Percentiles rank a stretch among this genome's conserved stretches.
Evolutionary conservation across 2,888 invertebrate genomes (phyloP).

Genomic region (Plebejus argus): DNA sequence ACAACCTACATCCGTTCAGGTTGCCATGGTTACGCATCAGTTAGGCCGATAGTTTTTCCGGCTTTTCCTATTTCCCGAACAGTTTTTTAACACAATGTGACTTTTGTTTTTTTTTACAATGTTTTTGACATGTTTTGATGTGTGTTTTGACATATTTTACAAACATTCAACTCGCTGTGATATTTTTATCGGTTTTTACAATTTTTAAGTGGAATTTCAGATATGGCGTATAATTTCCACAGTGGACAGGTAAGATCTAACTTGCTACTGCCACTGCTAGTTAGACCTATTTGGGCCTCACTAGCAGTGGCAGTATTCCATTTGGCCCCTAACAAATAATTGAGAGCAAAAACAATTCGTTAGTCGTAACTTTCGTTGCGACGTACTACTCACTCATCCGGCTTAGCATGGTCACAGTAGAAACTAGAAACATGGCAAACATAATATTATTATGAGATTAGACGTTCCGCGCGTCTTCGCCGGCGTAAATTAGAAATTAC

Average conservation of each 20-base stretch:
- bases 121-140: constrained; percentile 47
- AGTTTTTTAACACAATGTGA: constrained; percentile 46
- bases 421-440: no score
- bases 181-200: constrained; percentile 48
- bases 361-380: no score
- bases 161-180: constrained; percentile 50
- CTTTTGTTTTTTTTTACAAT: constrained; percentile 47
- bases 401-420: no score
- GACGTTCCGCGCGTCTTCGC: no score
- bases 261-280: no score
- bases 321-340: no score
- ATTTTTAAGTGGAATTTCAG: constrained; percentile 44
- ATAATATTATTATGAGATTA: no score
- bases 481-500: no score
- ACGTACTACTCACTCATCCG: no score
- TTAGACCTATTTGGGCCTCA: no score
- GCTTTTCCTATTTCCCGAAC: constrained; percentile 55
- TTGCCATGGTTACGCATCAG: constrained; percentile 61
- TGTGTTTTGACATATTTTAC: constrained; percentile 42
- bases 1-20: constrained; percentile 35
- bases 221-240: constrained; percentile 72
- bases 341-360: no score
- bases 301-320: no score
- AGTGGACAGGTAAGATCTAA: constrained; percentile 67
- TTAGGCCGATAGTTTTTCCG: constrained; percentile 68